Conservation (phyloP, 64 coral and sea anemone species). For the Trachythela sp. region DNA sequence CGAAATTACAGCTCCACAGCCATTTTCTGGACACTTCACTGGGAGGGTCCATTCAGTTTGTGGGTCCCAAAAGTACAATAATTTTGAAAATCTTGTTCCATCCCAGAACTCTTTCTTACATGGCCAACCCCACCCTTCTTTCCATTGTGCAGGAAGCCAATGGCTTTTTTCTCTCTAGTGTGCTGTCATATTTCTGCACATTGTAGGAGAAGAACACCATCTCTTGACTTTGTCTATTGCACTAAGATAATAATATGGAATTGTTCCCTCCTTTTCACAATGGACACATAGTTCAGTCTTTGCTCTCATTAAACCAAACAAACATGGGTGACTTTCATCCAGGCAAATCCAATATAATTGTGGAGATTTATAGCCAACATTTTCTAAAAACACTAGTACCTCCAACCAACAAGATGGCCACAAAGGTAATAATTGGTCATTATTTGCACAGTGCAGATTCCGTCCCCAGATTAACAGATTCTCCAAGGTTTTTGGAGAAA, state of each 20-base stretch:
- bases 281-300: conserved; percentile 6
- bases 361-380: conserved; percentile 46
- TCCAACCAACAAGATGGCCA: conserved; percentile 56
- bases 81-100: not conserved
- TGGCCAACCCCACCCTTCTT: conserved; percentile 44
- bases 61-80: not conserved
- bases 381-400: conserved; percentile 24
- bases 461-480: too few relatives aligned
- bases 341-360: conserved; percentile 46
- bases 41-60: not conserved
- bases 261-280: conserved; percentile 22
- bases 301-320: conserved; percentile 39
- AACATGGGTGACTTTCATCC: conserved; percentile 40
- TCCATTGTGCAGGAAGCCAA: conserved; percentile 47
- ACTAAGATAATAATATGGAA: conserved; percentile 50
- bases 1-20: not conserved
- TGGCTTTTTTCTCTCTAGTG: conserved; percentile 40
- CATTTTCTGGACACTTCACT: not conserved
- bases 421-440: too few relatives aligned
- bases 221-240: conserved; percentile 42
- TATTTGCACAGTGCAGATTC: too few relatives aligned
- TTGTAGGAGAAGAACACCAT: conserved; percentile 41
- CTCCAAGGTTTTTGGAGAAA: too few relatives aligned
- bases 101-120: conserved; percentile 32
- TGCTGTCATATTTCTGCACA: conserved; percentile 51